Base-by-base conservation (phyloP, 2,797 vertebrate genomes). In the Gallirallus australis region DNA sequence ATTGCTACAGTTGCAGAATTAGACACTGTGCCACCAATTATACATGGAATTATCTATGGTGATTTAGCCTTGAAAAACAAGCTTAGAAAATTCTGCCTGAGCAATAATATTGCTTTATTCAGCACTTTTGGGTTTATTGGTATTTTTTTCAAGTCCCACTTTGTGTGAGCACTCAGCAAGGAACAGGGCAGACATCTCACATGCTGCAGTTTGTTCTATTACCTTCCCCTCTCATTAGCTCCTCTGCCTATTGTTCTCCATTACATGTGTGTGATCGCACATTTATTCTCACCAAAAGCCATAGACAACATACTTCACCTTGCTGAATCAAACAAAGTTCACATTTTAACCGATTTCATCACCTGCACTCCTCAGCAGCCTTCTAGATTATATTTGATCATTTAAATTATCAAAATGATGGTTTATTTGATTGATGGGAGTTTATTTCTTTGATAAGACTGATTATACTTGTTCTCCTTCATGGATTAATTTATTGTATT, bases 21-120 rank as follows among this genome's bases (percentile, higher is more conserved):
- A 88, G 93, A 93, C 63, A 45, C 64, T 2, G 7, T 86, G 71
- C 75, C 90, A 90, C 61, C 79, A 65, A 30, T 81, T 81, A 86
- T 73, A 88, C 4, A 81, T n/a, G 64, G 85, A 90, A 94, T 91
- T 77, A 95, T 94, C 93, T 85, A n/a, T 0, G 15, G 50, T 60
- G 59, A 11, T 89, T 95, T 89, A 94, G 82, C 35, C 52, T 68
- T 52, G 30, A 83, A 90, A 96, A 94, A 79, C 68, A 82, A 93
- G 77, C 71, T 84, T 82, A 78, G 73, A 60, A 92, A 97, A 90
- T 13, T 82, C 37, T 25, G 31, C 35, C 66, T 50, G 70, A 80
- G 24, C 69, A 86, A 57, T 16, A 66, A 71, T 52, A 53, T 9
- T 39, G 54, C 53, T 90, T 94, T 83, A 37, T 42, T 94, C 82